Evolutionary conservation across 2,113 vertebrate species (phyloP).

Genomic region (Laticauda laticaudata): DNA sequence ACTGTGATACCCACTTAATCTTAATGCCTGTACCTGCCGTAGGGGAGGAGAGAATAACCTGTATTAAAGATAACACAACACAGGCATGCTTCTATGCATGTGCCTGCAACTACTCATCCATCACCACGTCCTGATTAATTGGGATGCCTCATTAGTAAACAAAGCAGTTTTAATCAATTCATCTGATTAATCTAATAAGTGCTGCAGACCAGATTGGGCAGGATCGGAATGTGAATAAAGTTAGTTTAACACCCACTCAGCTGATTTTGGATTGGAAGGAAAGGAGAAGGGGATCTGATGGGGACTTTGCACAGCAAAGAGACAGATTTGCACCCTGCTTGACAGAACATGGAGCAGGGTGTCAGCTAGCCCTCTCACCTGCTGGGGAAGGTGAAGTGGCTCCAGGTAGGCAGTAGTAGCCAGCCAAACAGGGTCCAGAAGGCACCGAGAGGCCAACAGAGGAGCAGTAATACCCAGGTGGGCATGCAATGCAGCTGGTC

Average conservation of each 20-base stretch:
- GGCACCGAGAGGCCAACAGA: constrained; percentile 75
- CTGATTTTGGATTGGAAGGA: not conserved
- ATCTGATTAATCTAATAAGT: not conserved
- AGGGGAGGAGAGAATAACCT: not conserved
- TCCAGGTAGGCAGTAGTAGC: constrained; percentile 82
- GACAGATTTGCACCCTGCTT: too few species aligned
- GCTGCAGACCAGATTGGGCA: not conserved
- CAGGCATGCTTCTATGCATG: not conserved
- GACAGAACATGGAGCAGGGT: not conserved
- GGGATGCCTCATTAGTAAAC: not conserved
- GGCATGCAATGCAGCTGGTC: constrained; percentile 78
- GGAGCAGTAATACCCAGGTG: constrained; percentile 79
- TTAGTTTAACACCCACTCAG: not conserved
- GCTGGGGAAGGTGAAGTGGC: constrained; percentile 64
- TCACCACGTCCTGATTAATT: not conserved
- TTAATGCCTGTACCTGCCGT: not conserved
- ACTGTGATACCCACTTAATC: not conserved
- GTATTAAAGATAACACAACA: not conserved
- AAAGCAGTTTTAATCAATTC: not conserved
- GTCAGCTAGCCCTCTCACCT: constrained; percentile 17
- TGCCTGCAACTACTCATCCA: not conserved
- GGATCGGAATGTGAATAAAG: not conserved
- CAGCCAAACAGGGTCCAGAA: constrained; percentile 80
- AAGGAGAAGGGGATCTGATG: too few species aligned
- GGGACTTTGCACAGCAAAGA: not conserved